Conservation (phyloP, 2,888 invertebrate species). For the Mycalesis mineus region DNA sequence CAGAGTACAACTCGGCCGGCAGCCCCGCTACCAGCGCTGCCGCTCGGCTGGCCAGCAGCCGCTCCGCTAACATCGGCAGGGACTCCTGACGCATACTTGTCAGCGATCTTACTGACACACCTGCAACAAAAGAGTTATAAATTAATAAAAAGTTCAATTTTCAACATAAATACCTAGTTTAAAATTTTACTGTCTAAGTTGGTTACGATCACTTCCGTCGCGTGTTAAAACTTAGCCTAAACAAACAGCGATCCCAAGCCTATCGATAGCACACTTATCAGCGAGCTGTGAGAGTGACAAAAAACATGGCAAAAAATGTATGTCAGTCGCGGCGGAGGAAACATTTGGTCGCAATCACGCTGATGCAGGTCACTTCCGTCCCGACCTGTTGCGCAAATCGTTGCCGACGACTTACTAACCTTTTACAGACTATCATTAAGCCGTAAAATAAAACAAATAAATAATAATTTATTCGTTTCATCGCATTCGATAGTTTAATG, state of each 20-base stretch:
- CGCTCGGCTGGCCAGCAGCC: conserved; percentile 75
- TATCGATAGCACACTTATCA: conserved; percentile 77
- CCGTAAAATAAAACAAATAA: too few relatives aligned
- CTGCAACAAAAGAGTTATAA: conserved; percentile 37
- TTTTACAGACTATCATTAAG: neutral
- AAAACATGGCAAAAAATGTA: conserved; percentile 67
- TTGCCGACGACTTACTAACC: conserved; percentile 29
- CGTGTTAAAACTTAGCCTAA: conserved; percentile 64
- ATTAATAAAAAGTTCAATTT: neutral
- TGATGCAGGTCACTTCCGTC: conserved; percentile 76
- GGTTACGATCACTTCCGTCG: conserved; percentile 62
- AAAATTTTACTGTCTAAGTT: neutral
- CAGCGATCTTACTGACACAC: conserved; percentile 73
- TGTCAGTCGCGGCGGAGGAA: conserved; percentile 68
- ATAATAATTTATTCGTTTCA: too few relatives aligned
- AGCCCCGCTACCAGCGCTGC: conserved; percentile 76
- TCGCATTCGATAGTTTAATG: too few relatives aligned
- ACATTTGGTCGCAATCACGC: conserved; percentile 77
- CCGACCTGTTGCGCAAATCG: conserved; percentile 77
- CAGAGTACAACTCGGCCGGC: conserved; percentile 81
- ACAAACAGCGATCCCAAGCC: conserved; percentile 63
- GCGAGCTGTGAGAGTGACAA: conserved; percentile 57
- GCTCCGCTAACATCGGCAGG: conserved; percentile 69
- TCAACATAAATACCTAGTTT: too few relatives aligned
- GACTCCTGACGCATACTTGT: conserved; percentile 73